phyloP scores from a whole-genome alignment of 2,888 invertebrate species.

The Mythimna ferrago region DNA sequence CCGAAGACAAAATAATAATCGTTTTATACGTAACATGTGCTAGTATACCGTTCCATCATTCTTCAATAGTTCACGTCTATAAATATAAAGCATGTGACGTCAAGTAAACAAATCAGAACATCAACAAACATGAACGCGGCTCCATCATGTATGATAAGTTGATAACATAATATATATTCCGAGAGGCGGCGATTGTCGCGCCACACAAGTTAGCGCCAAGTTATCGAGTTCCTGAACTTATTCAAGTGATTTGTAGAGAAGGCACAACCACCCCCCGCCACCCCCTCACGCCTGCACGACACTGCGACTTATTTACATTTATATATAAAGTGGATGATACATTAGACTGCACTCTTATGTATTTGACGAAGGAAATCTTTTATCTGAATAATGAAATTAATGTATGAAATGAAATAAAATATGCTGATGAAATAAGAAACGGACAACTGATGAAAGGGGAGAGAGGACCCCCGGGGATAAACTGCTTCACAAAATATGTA shows the following conservation, averaged over 20 bases:
- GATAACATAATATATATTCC: conserved; percentile 44
- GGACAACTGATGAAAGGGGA: conserved; percentile 14
- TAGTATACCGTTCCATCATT: no score
- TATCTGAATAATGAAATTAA: conserved; percentile 11
- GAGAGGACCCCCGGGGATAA: conserved; percentile 16
- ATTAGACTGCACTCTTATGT: conserved; percentile 34
- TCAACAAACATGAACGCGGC: conserved; percentile 16
- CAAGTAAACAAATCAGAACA: conserved; percentile 11
- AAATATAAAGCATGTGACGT: conserved; percentile 4
- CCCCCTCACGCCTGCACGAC: conserved; percentile 1
- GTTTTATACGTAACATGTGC: no score
- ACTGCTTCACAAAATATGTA: background rate
- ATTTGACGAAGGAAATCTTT: background rate
- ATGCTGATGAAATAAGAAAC: conserved; percentile 36
- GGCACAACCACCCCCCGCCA: conserved; percentile 11
- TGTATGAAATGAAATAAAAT: conserved; percentile 26
- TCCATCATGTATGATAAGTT: conserved; percentile 27
- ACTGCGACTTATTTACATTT: conserved; percentile 54
- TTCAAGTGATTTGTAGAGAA: conserved; percentile 55
- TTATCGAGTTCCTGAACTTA: conserved; percentile 62
- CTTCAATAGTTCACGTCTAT: background rate
- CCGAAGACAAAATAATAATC: background rate
- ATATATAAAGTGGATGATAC: conserved; percentile 51
- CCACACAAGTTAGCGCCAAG: conserved; percentile 52
- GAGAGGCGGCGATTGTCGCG: conserved; percentile 22